A percentile compares a stretch with the other conserved stretches of the same genome.
Evolutionary conservation across 2,888 invertebrate species (phyloP).

Genomic region (Drepana falcataria): DNA sequence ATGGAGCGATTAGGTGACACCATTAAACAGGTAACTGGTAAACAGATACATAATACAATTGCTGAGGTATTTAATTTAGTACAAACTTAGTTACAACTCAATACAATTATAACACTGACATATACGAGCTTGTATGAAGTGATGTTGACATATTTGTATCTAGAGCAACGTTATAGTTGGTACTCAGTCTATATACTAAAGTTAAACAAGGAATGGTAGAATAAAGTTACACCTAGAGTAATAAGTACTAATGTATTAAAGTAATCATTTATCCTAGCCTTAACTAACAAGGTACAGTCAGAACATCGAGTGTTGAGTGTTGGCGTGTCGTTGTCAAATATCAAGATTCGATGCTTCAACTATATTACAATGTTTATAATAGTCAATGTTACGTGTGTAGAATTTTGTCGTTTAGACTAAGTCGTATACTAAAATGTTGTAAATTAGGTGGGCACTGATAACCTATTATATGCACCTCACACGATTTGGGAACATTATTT

Average conservation of each 20-base stretch:
- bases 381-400: neutral
- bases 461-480: too few relatives aligned
- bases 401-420: slow-evolving; percentile 22
- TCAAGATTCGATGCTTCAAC: neutral
- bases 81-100: neutral
- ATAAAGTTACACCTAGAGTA: neutral
- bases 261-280: neutral
- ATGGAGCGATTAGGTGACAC: too few relatives aligned
- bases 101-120: neutral
- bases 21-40: too few relatives aligned
- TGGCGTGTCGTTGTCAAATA: neutral
- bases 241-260: neutral
- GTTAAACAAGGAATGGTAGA: neutral
- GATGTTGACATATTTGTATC: neutral
- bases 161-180: neutral
- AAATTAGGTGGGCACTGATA: too few relatives aligned
- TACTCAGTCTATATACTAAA: neutral
- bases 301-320: neutral
- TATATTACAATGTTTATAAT: neutral
- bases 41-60: too few relatives aligned
- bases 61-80: too few relatives aligned
- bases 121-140: neutral
- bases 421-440: neutral
- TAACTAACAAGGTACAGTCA: neutral
- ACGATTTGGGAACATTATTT: too few relatives aligned